Conservation (phyloP, 1,140 invertebrate species). For the Batillaria attramentaria region DNA sequence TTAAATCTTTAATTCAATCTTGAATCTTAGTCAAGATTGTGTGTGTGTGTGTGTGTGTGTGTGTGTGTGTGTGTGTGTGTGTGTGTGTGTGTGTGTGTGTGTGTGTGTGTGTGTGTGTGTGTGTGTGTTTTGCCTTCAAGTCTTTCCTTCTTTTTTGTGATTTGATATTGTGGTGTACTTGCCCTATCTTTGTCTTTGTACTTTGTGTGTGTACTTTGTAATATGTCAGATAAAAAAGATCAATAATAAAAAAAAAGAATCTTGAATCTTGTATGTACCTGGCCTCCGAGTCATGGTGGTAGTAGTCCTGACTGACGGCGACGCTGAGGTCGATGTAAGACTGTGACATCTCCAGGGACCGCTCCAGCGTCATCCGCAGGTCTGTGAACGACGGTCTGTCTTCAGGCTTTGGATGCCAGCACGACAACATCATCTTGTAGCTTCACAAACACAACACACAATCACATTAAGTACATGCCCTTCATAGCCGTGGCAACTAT, state of each 20-base stretch:
- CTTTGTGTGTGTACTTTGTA: too few species aligned
- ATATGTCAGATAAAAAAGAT: too few species aligned
- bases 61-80: neutral
- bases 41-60: too few species aligned
- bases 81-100: neutral
- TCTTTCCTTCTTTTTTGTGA: too few species aligned
- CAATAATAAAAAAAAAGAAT: neutral
- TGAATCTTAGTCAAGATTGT: too few species aligned
- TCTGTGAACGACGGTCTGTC: conserved; percentile 83
- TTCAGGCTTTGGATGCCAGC: conserved; percentile 86
- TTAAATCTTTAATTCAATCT: too few species aligned
- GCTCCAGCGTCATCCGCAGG: conserved; percentile 81
- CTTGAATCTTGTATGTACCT: conserved; percentile 16
- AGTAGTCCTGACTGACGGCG: conserved; percentile 52
- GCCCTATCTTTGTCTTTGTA: too few species aligned
- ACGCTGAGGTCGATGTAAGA: conserved; percentile 64
- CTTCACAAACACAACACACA: conserved; percentile 37
- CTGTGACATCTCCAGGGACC: conserved; percentile 54
- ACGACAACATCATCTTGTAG: conserved; percentile 83
- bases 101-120: neutral
- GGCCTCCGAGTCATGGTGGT: conserved; percentile 39
- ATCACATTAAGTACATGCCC: neutral
- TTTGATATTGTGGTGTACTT: too few species aligned
- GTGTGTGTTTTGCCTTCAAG: neutral
- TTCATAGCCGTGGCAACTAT: too few species aligned